Evolutionary conservation across 2,888 invertebrate genomes (phyloP).

Genomic region (Caenorhabditis sp.): DNA sequence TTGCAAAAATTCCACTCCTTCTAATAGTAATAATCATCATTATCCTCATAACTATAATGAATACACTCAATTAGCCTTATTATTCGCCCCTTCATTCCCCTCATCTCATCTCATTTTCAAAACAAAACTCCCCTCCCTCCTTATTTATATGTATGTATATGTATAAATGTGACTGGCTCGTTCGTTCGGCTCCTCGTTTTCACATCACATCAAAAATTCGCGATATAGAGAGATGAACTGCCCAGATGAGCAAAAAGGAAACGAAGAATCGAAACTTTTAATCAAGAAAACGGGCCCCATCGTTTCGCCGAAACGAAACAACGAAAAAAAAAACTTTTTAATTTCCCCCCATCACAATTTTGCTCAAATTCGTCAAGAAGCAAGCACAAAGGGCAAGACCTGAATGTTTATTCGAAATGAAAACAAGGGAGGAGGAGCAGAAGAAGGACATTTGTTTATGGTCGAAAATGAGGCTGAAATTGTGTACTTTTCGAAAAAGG

Average conservation of each 20-base stretch:
- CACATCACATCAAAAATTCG: background rate
- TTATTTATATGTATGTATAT: background rate
- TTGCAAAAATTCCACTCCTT: no score
- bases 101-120: background rate
- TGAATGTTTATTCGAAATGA: no score
- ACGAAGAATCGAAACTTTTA: background rate
- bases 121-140: background rate
- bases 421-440: no score
- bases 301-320: background rate
- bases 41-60: background rate
- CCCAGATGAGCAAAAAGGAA: background rate
- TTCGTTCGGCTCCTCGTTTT: background rate
- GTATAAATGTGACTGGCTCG: no score
- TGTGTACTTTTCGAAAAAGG: no score
- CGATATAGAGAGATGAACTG: background rate
- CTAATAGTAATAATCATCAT: no score
- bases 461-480: no score
- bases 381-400: background rate
- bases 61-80: background rate
- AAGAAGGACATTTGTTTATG: no score
- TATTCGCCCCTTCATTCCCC: background rate
- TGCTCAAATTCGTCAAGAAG: background rate
- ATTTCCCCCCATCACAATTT: background rate
- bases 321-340: background rate
- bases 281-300: background rate